Base-by-base conservation (phyloP, 2,797 vertebrate genomes). In the Sandelia bainsii region DNA sequence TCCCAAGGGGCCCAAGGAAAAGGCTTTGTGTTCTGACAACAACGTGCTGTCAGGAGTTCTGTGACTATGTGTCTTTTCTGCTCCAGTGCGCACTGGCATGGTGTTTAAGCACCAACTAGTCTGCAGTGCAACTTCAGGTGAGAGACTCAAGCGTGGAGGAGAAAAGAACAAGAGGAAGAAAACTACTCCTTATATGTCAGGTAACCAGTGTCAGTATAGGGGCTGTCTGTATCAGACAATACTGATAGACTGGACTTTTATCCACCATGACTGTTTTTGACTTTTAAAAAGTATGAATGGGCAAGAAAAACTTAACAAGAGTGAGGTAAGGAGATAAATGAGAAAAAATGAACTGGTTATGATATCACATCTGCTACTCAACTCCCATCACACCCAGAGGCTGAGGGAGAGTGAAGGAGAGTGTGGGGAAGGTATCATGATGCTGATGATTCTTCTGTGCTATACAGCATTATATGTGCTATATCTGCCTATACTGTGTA, bases 21-120 rank as follows among this genome's bases (percentile, higher is more conserved):
- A 79, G 70, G 91, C 89, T 93, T 93, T 93, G 91, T 94, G 92
- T 93, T 90, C 92, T 91, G 90, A 92, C 91, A 93, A 91, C 86
- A 84, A 68, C 12, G 79, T 57, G 53, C 87, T 91, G 90, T 85
- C 85, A 89, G 85, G 86, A 89, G 75, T 74, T 88, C 73, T 85
- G 62, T 79, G 78, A 84, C 67, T 66, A 40, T 59, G 67, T 75
- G 75, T 88, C 69, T 83, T 93, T 89, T 93, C 90, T 83, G 89
- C 91, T 92, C 83, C 80, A 85, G 59, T 83, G 87, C 78, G 0
- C 89, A 82, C 84, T 81, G 88, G 89, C 92, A 89, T 88, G 89
- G 89, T 89, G 84, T 93, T 91, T 90, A 91, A 91, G 86, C 91
- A 85, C 81, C 87, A 85, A 87, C 79, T 85, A 72, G 83, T 75